A percentile compares a stretch with the other conserved stretches of the same genome.
Evolutionary conservation across 1,140 invertebrate genomes (phyloP).

Genomic region (Hypothenemus hampei): DNA sequence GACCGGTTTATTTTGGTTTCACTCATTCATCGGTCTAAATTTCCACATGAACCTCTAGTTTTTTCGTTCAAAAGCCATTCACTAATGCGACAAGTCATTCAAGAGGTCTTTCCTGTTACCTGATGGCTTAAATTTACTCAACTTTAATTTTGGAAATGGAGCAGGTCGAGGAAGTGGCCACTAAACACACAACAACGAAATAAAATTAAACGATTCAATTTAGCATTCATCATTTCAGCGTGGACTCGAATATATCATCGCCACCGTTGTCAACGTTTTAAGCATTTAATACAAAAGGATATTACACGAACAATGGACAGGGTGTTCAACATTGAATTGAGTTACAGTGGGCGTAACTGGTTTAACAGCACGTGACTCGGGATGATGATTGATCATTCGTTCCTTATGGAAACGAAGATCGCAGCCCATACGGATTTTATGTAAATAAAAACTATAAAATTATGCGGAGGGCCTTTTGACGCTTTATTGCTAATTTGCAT

Average conservation of each 20-base stretch:
- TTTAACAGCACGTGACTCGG: constrained; percentile 27
- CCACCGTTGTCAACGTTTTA: no score
- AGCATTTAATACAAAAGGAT: no score
- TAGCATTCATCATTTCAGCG: neutral
- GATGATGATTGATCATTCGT: constrained; percentile 32
- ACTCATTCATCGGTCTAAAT: constrained; percentile 10
- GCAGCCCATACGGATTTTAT: constrained; percentile 24
- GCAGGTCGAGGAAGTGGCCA: neutral
- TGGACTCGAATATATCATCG: neutral
- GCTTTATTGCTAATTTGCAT: constrained; percentile 34
- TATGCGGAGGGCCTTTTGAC: constrained; percentile 22
- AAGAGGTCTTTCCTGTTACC: constrained; percentile 4
- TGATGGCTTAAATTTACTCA: neutral
- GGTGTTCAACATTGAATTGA: constrained; percentile 13
- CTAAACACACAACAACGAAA: no score
- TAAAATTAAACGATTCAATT: no score
- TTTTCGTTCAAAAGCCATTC: constrained; percentile 3
- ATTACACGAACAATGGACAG: constrained; percentile 12
- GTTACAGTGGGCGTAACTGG: constrained; percentile 26
- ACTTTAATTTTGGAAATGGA: constrained; percentile 2
- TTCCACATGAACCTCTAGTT: constrained; percentile 6
- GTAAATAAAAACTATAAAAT: constrained; percentile 27
- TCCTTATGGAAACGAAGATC: constrained; percentile 27
- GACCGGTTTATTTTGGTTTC: constrained; percentile 11
- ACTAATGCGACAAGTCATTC: constrained; percentile 11